phyloP scores from a whole-genome alignment of 2,113 vertebrate species.

The Butastur rufipennis region DNA sequence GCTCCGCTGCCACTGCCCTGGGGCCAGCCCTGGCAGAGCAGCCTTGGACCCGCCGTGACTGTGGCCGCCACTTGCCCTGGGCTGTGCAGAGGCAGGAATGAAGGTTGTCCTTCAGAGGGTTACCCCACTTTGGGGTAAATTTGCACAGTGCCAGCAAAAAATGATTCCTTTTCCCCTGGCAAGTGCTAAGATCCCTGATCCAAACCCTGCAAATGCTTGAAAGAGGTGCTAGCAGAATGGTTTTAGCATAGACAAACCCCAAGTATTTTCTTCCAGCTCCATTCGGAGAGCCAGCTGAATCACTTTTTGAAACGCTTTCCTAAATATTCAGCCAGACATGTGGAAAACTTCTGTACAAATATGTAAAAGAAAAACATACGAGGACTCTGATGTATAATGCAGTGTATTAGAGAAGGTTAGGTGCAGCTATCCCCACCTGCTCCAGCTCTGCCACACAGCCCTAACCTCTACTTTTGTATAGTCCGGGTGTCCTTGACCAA shows the following conservation, averaged over 20 bases:
- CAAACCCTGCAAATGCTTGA: neutral
- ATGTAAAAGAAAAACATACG: neutral
- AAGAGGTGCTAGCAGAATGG: neutral
- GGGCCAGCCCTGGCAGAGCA: neutral
- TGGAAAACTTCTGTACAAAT: neutral
- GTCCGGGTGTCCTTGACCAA: neutral
- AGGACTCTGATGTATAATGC: neutral
- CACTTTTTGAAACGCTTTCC: neutral
- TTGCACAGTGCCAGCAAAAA: neutral
- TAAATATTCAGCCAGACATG: neutral
- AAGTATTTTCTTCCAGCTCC: neutral
- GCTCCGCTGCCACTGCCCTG: neutral
- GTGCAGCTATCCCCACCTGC: neutral
- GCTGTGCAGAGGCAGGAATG: neutral
- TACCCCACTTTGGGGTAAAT: neutral
- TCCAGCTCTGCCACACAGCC: neutral
- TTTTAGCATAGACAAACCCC: neutral
- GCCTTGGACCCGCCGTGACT: neutral
- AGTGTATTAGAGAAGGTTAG: neutral
- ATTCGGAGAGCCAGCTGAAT: neutral
- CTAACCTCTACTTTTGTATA: neutral
- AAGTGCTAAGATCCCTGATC: neutral
- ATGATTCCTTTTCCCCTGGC: neutral
- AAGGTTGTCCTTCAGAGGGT: neutral
- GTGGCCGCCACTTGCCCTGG: accelerated